phyloP scores from a whole-genome alignment of 2,113 vertebrate species.

The Anser cygnoides region DNA sequence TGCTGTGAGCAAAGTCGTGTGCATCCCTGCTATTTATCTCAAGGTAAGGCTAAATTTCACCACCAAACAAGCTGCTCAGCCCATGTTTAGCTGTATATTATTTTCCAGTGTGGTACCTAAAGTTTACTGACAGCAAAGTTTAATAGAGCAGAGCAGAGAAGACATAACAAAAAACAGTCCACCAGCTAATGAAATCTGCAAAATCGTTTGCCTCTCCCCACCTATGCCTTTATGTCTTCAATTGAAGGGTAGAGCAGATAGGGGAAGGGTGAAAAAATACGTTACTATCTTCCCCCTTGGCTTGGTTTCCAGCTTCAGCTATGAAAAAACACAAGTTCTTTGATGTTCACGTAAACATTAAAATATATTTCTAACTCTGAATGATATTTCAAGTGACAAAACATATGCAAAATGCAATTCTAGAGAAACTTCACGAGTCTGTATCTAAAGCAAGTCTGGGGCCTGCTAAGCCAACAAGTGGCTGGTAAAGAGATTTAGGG shows the following conservation, averaged over 20 bases:
- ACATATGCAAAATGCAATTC: not conserved
- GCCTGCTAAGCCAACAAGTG: not conserved
- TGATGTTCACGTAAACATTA: not conserved
- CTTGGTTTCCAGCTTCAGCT: not conserved
- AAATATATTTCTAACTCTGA: not conserved
- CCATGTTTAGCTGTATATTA: not conserved
- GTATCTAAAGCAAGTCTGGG: not conserved
- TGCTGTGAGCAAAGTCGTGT: not conserved
- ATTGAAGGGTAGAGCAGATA: not conserved
- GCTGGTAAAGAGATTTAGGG: not conserved
- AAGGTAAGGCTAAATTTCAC: slow-evolving; percentile 2
- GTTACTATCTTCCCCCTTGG: not conserved
- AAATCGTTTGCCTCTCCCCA: not conserved
- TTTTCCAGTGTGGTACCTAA: not conserved
- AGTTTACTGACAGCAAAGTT: not conserved
- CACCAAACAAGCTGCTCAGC: not conserved
- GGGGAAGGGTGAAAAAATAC: not conserved
- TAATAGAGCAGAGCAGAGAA: not conserved
- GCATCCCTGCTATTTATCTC: slow-evolving; percentile 11
- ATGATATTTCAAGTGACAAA: not conserved
- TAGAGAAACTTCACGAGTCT: not conserved
- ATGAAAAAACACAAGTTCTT: not conserved
- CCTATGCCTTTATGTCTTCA: not conserved
- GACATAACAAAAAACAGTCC: not conserved
- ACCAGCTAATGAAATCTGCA: not conserved